A percentile compares a stretch with the other conserved stretches of the same genome.
Evolutionary conservation across 2,113 vertebrate genomes (phyloP).

Genomic region (Mesembrinibis cayennensis): DNA sequence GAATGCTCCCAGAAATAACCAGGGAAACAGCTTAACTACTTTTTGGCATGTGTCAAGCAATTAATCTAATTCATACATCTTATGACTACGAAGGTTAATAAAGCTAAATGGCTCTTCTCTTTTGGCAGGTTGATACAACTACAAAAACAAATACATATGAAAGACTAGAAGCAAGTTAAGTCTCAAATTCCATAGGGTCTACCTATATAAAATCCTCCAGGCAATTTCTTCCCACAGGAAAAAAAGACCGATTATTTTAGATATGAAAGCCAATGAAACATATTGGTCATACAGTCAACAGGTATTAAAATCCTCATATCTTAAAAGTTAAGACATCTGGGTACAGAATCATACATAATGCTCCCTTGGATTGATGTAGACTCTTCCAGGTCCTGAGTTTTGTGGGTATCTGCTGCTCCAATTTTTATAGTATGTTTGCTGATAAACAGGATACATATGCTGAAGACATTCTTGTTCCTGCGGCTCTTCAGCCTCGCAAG

Average conservation of each 20-base stretch:
- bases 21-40: neutral
- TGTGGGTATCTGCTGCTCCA: slow-evolving; percentile 45
- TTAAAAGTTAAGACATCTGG: neutral
- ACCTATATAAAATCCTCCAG: neutral
- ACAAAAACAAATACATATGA: neutral
- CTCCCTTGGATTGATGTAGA: slow-evolving; percentile 73
- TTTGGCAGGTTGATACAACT: neutral
- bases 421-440: slow-evolving; percentile 59
- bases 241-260: neutral
- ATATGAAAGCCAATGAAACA: neutral
- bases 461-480: slow-evolving; percentile 51
- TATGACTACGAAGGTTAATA: neutral
- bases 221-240: neutral
- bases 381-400: slow-evolving; percentile 18
- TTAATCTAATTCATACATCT: neutral
- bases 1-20: neutral
- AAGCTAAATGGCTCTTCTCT: neutral
- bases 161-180: neutral
- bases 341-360: slow-evolving; percentile 73
- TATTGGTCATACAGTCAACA: neutral
- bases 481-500: slow-evolving; percentile 52
- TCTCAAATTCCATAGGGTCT: neutral
- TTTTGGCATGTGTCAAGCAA: neutral
- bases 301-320: neutral
- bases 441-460: slow-evolving; percentile 63